phyloP scores from a whole-genome alignment of 2,113 vertebrate genomes.

The Pituophis catenifer region DNA sequence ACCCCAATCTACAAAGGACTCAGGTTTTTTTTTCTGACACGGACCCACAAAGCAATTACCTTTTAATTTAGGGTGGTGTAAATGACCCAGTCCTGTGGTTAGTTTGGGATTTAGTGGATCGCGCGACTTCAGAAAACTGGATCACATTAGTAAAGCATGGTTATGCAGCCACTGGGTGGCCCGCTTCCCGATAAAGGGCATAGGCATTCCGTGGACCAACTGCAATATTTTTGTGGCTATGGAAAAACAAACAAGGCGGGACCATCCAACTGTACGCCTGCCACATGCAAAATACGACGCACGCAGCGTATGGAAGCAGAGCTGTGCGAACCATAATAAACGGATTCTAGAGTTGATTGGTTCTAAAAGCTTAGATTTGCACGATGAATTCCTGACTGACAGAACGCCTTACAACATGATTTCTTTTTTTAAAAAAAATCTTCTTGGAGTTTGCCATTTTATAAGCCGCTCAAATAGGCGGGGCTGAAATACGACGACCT shows the following conservation, averaged over 20 bases:
- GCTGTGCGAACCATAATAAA: neutral
- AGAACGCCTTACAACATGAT: conserved; percentile 43
- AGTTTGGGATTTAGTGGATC: neutral
- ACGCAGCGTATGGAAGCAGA: neutral
- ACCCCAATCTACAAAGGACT: neutral
- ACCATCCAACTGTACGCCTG: no score
- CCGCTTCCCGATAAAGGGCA: neutral
- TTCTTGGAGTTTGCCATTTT: conserved; percentile 17
- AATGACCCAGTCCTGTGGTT: neutral
- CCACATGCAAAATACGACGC: neutral
- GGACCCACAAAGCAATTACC: neutral
- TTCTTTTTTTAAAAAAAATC: neutral
- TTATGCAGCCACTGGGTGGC: neutral
- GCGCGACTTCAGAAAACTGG: neutral
- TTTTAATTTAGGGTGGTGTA: neutral
- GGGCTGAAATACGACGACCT: neutral
- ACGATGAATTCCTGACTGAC: conserved; percentile 31
- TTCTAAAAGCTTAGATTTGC: conserved; percentile 45
- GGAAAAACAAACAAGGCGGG: neutral
- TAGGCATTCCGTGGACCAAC: neutral
- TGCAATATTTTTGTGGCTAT: neutral
- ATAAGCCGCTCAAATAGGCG: conserved; percentile 14
- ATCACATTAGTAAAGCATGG: neutral
- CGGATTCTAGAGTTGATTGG: neutral
- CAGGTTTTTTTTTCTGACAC: neutral